These are phyloP conservation scores for Parnassius mnemosyne DNA, from an alignment of 2,888 invertebrate genomes.

Conservation along the genomic window DNA sequence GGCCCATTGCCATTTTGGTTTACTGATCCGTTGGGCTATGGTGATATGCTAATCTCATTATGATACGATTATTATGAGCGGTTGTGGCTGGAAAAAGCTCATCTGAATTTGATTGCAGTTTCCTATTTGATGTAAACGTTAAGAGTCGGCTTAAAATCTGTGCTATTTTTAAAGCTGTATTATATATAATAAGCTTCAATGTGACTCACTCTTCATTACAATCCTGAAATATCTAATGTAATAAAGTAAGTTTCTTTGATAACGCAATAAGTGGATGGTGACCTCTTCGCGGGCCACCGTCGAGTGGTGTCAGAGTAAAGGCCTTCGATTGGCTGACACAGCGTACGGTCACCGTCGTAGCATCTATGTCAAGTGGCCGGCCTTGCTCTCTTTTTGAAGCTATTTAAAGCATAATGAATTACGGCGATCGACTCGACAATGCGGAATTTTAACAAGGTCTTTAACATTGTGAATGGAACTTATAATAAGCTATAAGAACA, in stretches of 20 bases:
- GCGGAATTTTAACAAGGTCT: conserved; percentile 28
- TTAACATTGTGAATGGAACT: conserved; percentile 33
- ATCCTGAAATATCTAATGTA: neutral
- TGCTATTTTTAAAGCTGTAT: no score
- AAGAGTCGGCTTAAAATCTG: no score
- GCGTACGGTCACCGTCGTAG: conserved; percentile 58
- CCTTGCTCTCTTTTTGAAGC: conserved; percentile 73
- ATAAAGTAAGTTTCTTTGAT: conserved; percentile 14
- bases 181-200: no score
- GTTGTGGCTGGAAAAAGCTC: no score
- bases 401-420: conserved; percentile 78
- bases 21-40: no score
- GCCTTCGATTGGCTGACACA: conserved; percentile 74
- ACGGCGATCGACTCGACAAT: conserved; percentile 57
- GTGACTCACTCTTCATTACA: neutral
- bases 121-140: no score
- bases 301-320: conserved; percentile 42
- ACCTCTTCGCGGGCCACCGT: conserved; percentile 12
- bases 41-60: no score
- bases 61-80: no score
- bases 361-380: conserved; percentile 74
- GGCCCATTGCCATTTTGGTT: no score
- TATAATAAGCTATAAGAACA: neutral
- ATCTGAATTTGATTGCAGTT: no score
- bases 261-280: conserved; percentile 16